Conservation (phyloP, 1,140 invertebrate genomes). For the Idris sp. region DNA sequence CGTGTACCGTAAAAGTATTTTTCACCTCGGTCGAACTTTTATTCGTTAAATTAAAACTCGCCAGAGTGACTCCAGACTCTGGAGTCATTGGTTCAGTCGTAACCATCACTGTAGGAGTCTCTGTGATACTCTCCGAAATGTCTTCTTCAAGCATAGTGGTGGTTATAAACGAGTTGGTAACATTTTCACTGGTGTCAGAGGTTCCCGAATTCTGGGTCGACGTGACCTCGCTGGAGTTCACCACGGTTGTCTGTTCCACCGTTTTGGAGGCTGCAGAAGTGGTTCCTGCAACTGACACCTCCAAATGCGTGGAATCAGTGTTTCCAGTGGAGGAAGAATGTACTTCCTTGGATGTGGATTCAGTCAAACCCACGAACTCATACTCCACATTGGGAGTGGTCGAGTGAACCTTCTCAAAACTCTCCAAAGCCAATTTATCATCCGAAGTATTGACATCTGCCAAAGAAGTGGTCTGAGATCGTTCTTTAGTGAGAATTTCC, state of each 20-base stretch:
- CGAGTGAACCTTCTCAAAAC: slow-evolving; percentile 22
- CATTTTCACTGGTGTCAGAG: slow-evolving; percentile 18
- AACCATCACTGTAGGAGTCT: slow-evolving; percentile 16
- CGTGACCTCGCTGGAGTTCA: slow-evolving; percentile 5
- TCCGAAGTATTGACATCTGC: slow-evolving; percentile 37
- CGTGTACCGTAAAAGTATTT: slow-evolving; percentile 1
- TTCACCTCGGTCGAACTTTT: slow-evolving; percentile 9
- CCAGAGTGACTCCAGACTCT: not conserved
- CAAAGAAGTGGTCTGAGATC: slow-evolving; percentile 34
- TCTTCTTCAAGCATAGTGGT: slow-evolving; percentile 16
- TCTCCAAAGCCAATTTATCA: slow-evolving; percentile 34
- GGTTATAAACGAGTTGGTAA: slow-evolving; percentile 8
- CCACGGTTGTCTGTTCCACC: slow-evolving; percentile 7
- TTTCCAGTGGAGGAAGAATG: not conserved
- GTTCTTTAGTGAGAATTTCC: slow-evolving; percentile 15
- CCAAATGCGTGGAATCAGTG: not conserved
- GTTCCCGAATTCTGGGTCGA: slow-evolving; percentile 1
- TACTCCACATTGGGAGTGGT: slow-evolving; percentile 66
- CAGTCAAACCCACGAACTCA: slow-evolving; percentile 69
- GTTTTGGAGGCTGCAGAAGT: slow-evolving; percentile 7
- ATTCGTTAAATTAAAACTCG: slow-evolving; percentile 2
- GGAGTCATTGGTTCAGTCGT: slow-evolving; percentile 47
- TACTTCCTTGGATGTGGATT: slow-evolving; percentile 27
- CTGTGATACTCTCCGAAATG: slow-evolving; percentile 17
- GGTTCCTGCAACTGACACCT: slow-evolving; percentile 3